Percentiles rank a stretch among this genome's conserved stretches.
phyloP scores from a whole-genome alignment of 1,140 invertebrate species.

The Pseudomyrmex cubaensis region DNA sequence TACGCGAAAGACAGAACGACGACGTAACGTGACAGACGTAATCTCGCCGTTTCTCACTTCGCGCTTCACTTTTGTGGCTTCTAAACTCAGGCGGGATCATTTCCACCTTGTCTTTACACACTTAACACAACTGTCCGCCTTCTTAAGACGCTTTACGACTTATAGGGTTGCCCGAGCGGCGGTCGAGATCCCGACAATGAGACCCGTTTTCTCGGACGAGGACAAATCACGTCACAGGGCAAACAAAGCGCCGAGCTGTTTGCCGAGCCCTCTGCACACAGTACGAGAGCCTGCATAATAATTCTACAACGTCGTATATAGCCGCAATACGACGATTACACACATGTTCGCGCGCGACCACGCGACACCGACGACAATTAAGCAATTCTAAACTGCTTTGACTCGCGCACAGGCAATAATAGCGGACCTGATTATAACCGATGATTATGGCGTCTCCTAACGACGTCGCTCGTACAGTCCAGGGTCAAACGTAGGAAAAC shows the following conservation, averaged over 20 bases:
- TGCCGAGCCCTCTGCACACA: not conserved
- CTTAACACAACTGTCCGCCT: conserved; percentile 35
- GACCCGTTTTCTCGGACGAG: not conserved
- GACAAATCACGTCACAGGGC: not conserved
- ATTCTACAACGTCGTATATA: conserved; percentile 1
- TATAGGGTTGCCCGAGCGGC: not conserved
- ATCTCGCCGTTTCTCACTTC: conserved; percentile 15
- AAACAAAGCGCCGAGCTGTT: not conserved
- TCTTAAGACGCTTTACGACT: conserved; percentile 23
- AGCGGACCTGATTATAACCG: conserved; percentile 12
- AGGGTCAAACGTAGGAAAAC: conserved; percentile 63
- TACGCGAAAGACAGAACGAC: no score
- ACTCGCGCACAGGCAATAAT: not conserved
- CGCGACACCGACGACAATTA: conserved; percentile 30
- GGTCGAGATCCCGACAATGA: conserved; percentile 3
- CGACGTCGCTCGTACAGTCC: not conserved
- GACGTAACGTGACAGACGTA: not conserved
- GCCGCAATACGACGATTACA: conserved; percentile 26
- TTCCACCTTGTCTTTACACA: conserved; percentile 22
- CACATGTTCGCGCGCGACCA: conserved; percentile 3
- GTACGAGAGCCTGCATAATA: conserved; percentile 13
- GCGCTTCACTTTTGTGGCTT: not conserved
- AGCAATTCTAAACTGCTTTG: conserved; percentile 14
- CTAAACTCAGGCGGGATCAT: conserved; percentile 5
- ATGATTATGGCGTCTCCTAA: conserved; percentile 52